Base-by-base conservation (phyloP, 2,797 vertebrate genomes). In the Alosa sapidissima region DNA sequence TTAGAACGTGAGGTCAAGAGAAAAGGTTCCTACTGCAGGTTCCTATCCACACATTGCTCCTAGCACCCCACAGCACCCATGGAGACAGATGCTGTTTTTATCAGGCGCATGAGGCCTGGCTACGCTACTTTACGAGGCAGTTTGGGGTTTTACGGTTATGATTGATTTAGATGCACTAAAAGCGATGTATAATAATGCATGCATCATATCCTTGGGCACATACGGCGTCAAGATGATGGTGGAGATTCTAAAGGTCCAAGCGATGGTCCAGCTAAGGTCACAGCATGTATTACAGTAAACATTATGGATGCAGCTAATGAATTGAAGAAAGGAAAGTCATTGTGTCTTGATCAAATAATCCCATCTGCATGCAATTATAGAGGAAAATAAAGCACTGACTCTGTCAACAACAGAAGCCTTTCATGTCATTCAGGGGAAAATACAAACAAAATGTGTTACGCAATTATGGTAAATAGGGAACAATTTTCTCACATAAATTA, bases 11-110 rank as follows among this genome's bases (percentile, higher is more conserved):
- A 75, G 14, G 33, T 45, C 72, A 78, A 47, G 6, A 47, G 5
- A 19, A 41, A 78, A 78, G 49, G 58, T 62, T 24, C 58, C 21
- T 21, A 62, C 3, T 8, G 33, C 65, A 72, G n/a, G n/a, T n/a
- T n/a, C n/a, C 2, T 21, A 78, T 0, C 41, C 72, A 47, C 28
- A 72, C 3, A 9, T 36, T 11, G 5, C 3, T 28, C 65, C 4
- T 13, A 14, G 1, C 21, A 41, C 11, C 24, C 62, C 62, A 33
- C 28, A 1, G 3, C 65, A 14, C 10, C 72, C 72, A 21, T 45
- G 41, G 72, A 2, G 41, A 78, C 72, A 47, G 41, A 78, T 78
- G 72, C 1, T 78, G 41, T 78, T 47, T 78, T 78, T 78, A 78
- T 78, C 14, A 21, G 68, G 36, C 13, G 5, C 68, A 45, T 33